Evolutionary conservation across 2,797 vertebrate genomes (phyloP), one percentile per base, ranked within the genome.

Genomic region (Sternarchorhynchus goeldii): DNA sequence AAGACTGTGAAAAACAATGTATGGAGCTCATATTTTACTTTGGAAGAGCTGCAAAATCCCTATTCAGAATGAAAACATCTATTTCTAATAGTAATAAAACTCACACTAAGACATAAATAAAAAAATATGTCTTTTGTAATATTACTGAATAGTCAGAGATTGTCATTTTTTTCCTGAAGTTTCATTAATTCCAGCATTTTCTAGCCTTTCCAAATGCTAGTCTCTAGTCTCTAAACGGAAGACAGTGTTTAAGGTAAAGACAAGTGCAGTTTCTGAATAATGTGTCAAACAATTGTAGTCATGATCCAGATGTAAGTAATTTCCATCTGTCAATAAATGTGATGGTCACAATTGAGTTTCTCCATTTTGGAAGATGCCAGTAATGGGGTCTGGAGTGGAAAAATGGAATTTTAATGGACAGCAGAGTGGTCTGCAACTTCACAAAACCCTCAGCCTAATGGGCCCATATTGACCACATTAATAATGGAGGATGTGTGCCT

Each of bases 401-500:
- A 89, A 85, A 89, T 83, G 84, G 90, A 89, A 90, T 91, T 88
- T 89, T 89, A 93, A 91, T 93, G 91, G 89, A 87, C 79, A 83
- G 84, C 62, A 76, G 86, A 89, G 85, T 88, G 88, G 86, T 87
- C 84, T 83, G 81, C 87, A 90, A 89, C 85, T 91, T 90, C 21
- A 63, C 32, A 72, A 91, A 92, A 91, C 85, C 81, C 55, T 69
- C 82, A 78, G 85, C 85, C 90, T 93, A 92, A 93, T 93, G 90
- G 91, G 90, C 90, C 90, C 89, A 86, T 91, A 92, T 92, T 93
- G 91, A 92, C 88, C 88, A 85, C 90, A 93, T 92, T 89, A 92
- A 92, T 93, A 91, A 92, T 91, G 92, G 86, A 92, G 90, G 89
- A 92, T 90, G 86, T 89, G 90, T 91, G 90, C 91, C 91, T 90